Percentiles rank a stretch among this genome's conserved stretches.
phyloP scores from a whole-genome alignment of 2,797 vertebrate species.

The Enteromius argenteus region DNA sequence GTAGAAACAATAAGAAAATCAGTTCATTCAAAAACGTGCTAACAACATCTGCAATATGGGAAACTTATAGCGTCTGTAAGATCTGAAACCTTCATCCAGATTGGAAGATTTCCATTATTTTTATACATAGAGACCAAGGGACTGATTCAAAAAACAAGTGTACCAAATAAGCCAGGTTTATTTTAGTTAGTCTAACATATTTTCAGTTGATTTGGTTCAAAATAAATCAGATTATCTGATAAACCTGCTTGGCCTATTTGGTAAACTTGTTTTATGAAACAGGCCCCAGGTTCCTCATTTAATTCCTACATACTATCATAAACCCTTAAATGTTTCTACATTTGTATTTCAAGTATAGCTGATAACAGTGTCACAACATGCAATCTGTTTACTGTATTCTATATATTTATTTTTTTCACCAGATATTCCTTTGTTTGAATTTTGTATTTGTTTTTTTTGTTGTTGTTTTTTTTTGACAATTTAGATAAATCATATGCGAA shows the following conservation, averaged over 20 bases:
- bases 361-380: not conserved
- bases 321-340: not conserved
- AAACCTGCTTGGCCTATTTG: no score
- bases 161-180: no score
- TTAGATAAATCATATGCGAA: not conserved
- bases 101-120: not conserved
- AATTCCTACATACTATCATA: not conserved
- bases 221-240: no score
- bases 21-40: not conserved
- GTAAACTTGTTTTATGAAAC: no score
- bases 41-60: not conserved
- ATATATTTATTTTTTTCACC: not conserved
- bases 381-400: not conserved
- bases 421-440: not conserved
- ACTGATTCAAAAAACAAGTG: no score
- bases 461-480: not conserved
- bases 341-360: not conserved
- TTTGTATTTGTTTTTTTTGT: not conserved
- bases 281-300: not conserved
- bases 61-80: not conserved
- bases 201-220: no score
- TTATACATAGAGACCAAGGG: no score
- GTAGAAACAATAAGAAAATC: not conserved
- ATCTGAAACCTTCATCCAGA: not conserved
- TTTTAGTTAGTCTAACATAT: no score